Evolutionary conservation across 2,888 invertebrate genomes (phyloP).

Genomic region (Junonia oenone): DNA sequence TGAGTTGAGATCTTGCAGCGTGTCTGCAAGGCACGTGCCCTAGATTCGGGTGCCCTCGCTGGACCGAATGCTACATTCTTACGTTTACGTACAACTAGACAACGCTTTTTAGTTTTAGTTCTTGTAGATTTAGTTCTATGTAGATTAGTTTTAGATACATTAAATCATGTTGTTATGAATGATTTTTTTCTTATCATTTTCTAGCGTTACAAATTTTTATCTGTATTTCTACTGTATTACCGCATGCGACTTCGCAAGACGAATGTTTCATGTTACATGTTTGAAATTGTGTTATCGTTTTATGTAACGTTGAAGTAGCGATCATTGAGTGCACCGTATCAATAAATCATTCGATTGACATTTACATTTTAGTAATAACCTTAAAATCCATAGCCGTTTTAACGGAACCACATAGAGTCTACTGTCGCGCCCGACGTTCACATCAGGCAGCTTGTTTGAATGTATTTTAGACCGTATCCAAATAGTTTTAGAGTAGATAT

Average conservation of each 20-base stretch:
- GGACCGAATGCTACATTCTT: constrained; percentile 59
- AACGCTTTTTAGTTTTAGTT: constrained; percentile 46
- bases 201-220: not conserved
- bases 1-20: constrained; percentile 63
- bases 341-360: constrained; percentile 35
- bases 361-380: constrained; percentile 38
- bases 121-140: constrained; percentile 5
- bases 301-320: not conserved
- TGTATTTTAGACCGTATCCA: constrained; percentile 46
- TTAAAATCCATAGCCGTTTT: constrained; percentile 34
- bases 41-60: constrained; percentile 62
- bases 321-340: constrained; percentile 12
- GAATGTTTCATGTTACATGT: not conserved
- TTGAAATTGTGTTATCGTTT: not conserved
- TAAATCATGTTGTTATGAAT: not conserved
- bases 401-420: constrained; percentile 35
- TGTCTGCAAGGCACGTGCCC: constrained; percentile 66
- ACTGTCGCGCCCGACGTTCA: constrained; percentile 42
- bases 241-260: constrained; percentile 16
- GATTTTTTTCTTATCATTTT: not conserved
- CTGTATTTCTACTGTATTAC: not conserved
- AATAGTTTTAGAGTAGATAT: constrained; percentile 45
- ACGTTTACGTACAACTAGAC: constrained; percentile 54
- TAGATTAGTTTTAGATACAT: not conserved
- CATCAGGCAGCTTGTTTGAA: constrained; percentile 34